These are phyloP conservation scores for Spilosoma lubricipeda DNA, from an alignment of 2,888 invertebrate species.

Conservation along the genomic window DNA sequence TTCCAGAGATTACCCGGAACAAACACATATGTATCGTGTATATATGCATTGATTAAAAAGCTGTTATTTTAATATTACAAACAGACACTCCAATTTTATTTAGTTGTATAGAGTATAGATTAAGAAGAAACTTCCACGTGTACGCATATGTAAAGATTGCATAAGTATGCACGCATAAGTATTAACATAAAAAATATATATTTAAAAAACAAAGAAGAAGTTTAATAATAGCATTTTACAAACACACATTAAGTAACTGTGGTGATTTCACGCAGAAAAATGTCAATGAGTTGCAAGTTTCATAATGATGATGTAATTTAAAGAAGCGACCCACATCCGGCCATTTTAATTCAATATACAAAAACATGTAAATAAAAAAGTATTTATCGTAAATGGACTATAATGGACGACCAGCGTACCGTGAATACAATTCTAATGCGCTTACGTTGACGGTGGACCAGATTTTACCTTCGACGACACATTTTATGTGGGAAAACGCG, in stretches of 20 bases:
- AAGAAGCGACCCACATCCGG: constrained; percentile 69
- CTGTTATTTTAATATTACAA: no score
- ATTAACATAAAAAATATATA: not conserved
- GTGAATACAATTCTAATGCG: constrained; percentile 59
- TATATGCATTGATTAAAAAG: no score
- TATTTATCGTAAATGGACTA: constrained; percentile 67
- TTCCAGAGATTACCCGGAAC: no score
- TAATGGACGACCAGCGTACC: constrained; percentile 68
- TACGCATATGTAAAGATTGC: no score
- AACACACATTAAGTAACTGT: constrained; percentile 24
- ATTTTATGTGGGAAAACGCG: constrained; percentile 39
- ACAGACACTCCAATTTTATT: no score
- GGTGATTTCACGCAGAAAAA: constrained; percentile 43
- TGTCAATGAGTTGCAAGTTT: constrained; percentile 66
- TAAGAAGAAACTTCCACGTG: no score
- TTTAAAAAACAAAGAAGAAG: not conserved
- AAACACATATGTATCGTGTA: no score
- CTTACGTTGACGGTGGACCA: constrained; percentile 27
- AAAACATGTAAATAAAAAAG: constrained; percentile 61
- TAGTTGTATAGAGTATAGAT: no score
- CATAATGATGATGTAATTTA: constrained; percentile 69
- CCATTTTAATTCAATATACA: constrained; percentile 68
- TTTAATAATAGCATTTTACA: not conserved
- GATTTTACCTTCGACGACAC: constrained; percentile 25
- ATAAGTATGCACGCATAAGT: no score